phyloP scores from a whole-genome alignment of 2,113 vertebrate genomes.

The Nothoprocta pentlandii region DNA sequence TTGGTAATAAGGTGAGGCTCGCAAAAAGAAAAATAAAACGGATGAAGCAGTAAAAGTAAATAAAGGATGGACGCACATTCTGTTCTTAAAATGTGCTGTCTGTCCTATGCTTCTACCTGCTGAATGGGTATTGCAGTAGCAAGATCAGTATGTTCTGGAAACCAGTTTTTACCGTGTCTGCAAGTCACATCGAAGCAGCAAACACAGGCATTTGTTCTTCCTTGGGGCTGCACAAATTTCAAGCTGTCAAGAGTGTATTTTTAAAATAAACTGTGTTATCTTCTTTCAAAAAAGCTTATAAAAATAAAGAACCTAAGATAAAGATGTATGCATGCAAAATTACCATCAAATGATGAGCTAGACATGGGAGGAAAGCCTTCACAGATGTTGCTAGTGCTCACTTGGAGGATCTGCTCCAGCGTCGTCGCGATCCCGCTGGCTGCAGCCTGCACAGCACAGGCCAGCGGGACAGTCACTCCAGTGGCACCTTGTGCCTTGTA shows the following conservation, averaged over 20 bases:
- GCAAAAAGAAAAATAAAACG: background rate
- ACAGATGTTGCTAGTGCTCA: background rate
- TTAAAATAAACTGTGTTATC: background rate
- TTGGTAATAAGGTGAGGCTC: background rate
- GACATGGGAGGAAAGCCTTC: background rate
- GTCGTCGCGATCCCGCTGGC: background rate
- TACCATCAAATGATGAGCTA: background rate
- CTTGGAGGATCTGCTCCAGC: background rate
- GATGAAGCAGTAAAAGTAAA: background rate
- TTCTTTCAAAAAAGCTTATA: background rate
- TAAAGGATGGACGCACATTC: constrained; percentile 9
- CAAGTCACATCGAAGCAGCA: background rate
- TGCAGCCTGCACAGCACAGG: background rate
- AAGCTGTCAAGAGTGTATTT: background rate
- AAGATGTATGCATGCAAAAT: background rate
- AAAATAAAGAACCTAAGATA: background rate
- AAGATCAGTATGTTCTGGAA: background rate
- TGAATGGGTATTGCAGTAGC: background rate
- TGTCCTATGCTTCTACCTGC: background rate
- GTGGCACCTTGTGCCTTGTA: background rate
- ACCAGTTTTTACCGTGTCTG: background rate
- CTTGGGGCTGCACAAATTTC: background rate
- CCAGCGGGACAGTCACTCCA: background rate
- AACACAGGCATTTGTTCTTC: background rate
- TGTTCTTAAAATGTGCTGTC: background rate